phyloP scores from a whole-genome alignment of 2,888 invertebrate genomes.

The Hemaris fuciformis region DNA sequence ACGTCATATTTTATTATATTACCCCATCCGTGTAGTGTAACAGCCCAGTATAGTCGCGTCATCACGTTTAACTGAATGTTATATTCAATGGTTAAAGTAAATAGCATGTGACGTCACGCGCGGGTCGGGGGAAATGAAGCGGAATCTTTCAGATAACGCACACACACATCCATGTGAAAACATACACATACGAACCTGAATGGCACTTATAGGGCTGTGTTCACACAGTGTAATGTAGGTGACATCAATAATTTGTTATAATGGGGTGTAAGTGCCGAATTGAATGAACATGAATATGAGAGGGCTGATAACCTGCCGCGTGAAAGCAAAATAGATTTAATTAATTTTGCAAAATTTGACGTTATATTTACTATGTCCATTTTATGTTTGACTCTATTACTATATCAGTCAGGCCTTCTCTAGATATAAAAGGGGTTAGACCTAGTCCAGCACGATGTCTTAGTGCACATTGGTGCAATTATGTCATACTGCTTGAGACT shows the following conservation, averaged over 20 bases:
- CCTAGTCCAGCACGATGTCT: no score
- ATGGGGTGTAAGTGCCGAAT: constrained; percentile 70
- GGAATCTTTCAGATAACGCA: constrained; percentile 80
- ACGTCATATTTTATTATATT: background rate
- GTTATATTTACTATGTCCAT: no score
- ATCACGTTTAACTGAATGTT: background rate
- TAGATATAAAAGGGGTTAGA: no score
- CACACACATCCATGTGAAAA: constrained; percentile 45
- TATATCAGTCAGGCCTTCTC: no score
- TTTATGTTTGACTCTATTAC: no score
- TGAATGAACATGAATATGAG: constrained; percentile 52
- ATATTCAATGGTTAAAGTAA: constrained; percentile 21
- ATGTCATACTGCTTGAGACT: no score
- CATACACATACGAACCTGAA: constrained; percentile 30
- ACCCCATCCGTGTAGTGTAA: background rate
- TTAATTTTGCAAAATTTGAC: no score
- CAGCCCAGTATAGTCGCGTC: background rate
- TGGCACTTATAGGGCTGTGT: constrained; percentile 55
- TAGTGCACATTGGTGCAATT: no score
- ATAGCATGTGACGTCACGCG: constrained; percentile 59
- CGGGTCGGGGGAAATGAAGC: constrained; percentile 79
- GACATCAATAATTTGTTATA: constrained; percentile 77
- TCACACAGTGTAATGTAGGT: constrained; percentile 71
- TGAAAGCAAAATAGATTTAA: background rate
- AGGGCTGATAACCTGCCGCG: background rate